A percentile compares a stretch with the other conserved stretches of the same genome.
Conservation (phyloP, 1,140 invertebrate species). For the Mamestra configurata region DNA sequence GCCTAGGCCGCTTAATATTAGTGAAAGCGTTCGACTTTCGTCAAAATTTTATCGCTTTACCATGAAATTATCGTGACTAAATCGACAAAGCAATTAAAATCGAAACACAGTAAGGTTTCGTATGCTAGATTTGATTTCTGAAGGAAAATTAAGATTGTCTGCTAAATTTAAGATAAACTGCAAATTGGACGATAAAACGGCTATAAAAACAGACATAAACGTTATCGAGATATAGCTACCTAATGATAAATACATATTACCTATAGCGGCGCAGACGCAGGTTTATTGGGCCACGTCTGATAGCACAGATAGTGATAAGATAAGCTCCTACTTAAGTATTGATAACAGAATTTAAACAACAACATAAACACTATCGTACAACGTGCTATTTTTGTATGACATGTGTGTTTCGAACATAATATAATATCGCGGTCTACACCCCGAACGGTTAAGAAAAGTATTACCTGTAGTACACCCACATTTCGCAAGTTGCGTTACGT, state of each 20-base stretch:
- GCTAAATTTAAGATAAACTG: too few relatives aligned
- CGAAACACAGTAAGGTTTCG: too few relatives aligned
- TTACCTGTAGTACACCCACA: too few relatives aligned
- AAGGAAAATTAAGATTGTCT: too few relatives aligned
- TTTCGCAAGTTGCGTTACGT: too few relatives aligned
- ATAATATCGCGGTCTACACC: too few relatives aligned
- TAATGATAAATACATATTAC: background rate
- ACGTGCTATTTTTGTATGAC: background rate
- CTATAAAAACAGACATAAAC: background rate
- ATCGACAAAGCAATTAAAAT: too few relatives aligned
- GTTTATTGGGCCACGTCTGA: background rate
- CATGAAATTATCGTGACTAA: too few relatives aligned
- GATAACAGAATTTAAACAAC: background rate
- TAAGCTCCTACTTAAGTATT: background rate
- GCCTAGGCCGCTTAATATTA: too few relatives aligned
- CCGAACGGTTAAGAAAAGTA: too few relatives aligned
- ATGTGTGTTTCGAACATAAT: too few relatives aligned
- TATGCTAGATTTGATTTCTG: too few relatives aligned
- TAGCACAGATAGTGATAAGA: background rate
- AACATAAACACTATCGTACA: background rate
- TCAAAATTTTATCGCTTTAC: background rate
- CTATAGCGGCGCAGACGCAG: background rate
- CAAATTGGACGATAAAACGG: background rate
- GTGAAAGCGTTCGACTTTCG: background rate
- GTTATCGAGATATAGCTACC: background rate